Percentiles rank a stretch among this genome's conserved stretches.
These are phyloP conservation scores for Hydraecia micacea DNA, from an alignment of 2,888 invertebrate genomes.

Conservation along the genomic window DNA sequence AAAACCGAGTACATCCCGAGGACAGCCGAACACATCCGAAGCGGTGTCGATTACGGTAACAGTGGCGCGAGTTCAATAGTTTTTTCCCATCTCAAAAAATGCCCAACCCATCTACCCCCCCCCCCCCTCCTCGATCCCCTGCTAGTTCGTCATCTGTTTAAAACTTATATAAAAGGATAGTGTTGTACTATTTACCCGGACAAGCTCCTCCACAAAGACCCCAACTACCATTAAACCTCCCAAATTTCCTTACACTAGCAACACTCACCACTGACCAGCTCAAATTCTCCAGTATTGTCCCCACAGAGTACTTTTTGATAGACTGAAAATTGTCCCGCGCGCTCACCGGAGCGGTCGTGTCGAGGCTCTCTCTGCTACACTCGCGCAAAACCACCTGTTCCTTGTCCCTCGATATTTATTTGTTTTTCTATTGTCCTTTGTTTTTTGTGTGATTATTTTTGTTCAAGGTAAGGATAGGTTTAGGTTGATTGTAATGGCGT, in stretches of 20 bases:
- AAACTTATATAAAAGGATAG: too few relatives aligned
- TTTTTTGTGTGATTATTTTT: background rate
- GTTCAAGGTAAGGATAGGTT: background rate
- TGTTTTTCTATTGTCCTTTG: background rate
- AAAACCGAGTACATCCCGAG: too few relatives aligned
- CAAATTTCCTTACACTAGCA: conserved; percentile 10
- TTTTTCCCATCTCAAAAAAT: too few relatives aligned
- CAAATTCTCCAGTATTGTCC: conserved; percentile 13
- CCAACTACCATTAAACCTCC: background rate
- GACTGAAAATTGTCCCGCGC: conserved; percentile 19
- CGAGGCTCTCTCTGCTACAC: background rate
- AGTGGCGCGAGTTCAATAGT: too few relatives aligned
- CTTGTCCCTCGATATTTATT: conserved; percentile 11
- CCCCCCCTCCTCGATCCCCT: too few relatives aligned
- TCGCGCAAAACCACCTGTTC: conserved; percentile 48
- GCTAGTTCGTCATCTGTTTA: too few relatives aligned
- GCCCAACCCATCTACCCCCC: too few relatives aligned
- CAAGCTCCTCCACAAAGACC: background rate
- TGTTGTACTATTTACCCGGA: background rate
- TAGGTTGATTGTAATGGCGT: background rate
- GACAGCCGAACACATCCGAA: too few relatives aligned
- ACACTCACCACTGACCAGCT: conserved; percentile 3
- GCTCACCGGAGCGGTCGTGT: conserved; percentile 10
- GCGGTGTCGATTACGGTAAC: too few relatives aligned
- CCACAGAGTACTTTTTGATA: too few relatives aligned